Evolutionary conservation across 2,113 vertebrate genomes (phyloP).

Genomic region (Vulpes ferrilata): DNA sequence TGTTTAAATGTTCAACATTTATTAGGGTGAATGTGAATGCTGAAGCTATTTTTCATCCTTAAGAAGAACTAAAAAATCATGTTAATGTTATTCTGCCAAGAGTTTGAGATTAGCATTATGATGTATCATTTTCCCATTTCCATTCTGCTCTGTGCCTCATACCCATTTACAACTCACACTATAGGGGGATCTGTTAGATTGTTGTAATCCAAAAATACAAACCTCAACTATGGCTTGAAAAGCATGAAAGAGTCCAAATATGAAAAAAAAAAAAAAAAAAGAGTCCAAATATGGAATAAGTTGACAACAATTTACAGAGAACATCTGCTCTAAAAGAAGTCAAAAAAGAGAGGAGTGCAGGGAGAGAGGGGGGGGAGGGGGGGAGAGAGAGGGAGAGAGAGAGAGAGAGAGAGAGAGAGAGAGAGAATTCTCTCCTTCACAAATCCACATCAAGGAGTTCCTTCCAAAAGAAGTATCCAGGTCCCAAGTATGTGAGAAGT

Average conservation of each 20-base stretch:
- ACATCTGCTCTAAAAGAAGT: conserved; percentile 16
- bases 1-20: conserved; percentile 62
- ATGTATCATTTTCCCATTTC: conserved; percentile 3
- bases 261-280: no score
- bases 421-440: background rate
- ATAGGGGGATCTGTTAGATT: conserved; percentile 45
- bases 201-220: conserved; percentile 73
- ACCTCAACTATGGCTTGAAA: conserved; percentile 27
- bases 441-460: background rate
- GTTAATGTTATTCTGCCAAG: conserved; percentile 46
- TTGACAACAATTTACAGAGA: conserved; percentile 26
- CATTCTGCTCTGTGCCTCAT: background rate
- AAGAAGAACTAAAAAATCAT: conserved; percentile 73
- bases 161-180: conserved; percentile 48
- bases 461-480: conserved; percentile 14
- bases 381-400: no score
- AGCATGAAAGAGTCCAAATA: conserved; percentile 9
- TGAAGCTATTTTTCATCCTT: conserved; percentile 60
- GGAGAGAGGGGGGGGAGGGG: no score
- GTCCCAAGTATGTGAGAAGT: background rate
- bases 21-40: conserved; percentile 61
- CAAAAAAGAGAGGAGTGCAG: background rate
- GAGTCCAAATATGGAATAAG: conserved; percentile 46
- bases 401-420: background rate
- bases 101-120: conserved; percentile 41